Percentiles rank a stretch among this genome's conserved stretches.
These are phyloP conservation scores for Xestoiulus laeticollis DNA, from an alignment of 2,888 invertebrate species.

Conservation along the genomic window DNA sequence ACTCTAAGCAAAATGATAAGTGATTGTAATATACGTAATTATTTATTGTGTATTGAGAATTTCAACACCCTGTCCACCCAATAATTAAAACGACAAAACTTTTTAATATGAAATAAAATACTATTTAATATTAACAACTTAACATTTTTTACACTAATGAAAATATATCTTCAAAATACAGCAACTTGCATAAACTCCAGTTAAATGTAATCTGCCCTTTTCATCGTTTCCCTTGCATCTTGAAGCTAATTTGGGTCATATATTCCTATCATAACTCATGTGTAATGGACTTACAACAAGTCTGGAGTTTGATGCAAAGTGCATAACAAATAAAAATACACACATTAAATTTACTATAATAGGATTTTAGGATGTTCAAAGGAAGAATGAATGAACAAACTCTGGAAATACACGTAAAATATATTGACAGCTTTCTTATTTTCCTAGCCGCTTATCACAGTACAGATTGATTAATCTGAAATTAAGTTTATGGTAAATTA, in stretches of 20 bases:
- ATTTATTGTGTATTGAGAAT: too few relatives aligned
- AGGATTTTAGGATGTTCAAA: too few relatives aligned
- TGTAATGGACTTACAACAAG: too few relatives aligned
- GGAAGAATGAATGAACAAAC: background rate
- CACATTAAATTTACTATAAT: too few relatives aligned
- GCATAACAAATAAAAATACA: background rate
- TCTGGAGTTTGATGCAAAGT: background rate
- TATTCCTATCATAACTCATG: too few relatives aligned
- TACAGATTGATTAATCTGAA: background rate
- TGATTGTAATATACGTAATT: too few relatives aligned
- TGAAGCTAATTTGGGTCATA: too few relatives aligned
- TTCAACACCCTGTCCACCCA: too few relatives aligned
- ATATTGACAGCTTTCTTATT: background rate
- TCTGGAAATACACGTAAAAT: background rate
- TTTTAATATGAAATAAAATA: background rate
- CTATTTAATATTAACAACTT: background rate
- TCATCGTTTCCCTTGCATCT: too few relatives aligned
- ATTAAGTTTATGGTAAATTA: background rate
- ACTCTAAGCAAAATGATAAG: too few relatives aligned
- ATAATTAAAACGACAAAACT: too few relatives aligned
- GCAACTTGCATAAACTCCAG: background rate
- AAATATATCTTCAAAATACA: background rate
- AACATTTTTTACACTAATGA: background rate
- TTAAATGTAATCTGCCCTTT: background rate
- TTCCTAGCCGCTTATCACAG: background rate